Evolutionary conservation across 2,113 vertebrate species (phyloP).

Genomic region (Oncorhynchus gorbuscha): DNA sequence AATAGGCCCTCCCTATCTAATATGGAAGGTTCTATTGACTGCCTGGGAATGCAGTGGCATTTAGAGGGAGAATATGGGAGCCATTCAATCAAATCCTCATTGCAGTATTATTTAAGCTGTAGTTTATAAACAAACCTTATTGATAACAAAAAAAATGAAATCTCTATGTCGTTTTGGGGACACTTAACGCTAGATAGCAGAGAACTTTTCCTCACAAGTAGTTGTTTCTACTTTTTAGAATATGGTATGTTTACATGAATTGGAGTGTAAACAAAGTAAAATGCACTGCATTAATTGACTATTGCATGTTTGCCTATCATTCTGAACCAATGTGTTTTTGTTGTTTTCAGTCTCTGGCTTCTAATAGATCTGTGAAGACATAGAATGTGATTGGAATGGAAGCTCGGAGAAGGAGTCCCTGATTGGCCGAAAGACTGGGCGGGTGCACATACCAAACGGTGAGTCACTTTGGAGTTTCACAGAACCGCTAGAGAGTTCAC

Average conservation of each 20-base stretch:
- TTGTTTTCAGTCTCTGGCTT: neutral
- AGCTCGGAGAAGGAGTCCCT: neutral
- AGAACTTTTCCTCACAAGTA: too few species aligned
- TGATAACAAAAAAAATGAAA: too few species aligned
- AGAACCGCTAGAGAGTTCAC: too few species aligned
- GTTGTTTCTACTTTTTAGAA: too few species aligned
- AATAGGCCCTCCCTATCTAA: neutral
- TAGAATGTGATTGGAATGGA: conserved; percentile 17
- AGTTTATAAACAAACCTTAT: too few species aligned
- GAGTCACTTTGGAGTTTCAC: conserved; percentile 8
- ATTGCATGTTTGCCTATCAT: neutral
- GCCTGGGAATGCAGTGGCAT: neutral
- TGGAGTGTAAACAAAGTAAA: neutral
- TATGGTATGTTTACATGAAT: neutral
- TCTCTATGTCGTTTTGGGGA: too few species aligned
- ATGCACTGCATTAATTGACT: neutral
- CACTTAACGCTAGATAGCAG: too few species aligned
- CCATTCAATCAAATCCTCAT: neutral
- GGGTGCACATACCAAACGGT: conserved; percentile 20
- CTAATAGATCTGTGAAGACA: neutral
- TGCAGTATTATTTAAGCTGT: neutral
- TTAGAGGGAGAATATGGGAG: neutral
- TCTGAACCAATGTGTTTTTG: neutral
- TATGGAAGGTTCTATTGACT: neutral
- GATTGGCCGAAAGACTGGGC: conserved; percentile 1